Evolutionary conservation across 2,797 vertebrate genomes (phyloP), one percentile per base, ranked within the genome.

Genomic region (Poecilia gillii): DNA sequence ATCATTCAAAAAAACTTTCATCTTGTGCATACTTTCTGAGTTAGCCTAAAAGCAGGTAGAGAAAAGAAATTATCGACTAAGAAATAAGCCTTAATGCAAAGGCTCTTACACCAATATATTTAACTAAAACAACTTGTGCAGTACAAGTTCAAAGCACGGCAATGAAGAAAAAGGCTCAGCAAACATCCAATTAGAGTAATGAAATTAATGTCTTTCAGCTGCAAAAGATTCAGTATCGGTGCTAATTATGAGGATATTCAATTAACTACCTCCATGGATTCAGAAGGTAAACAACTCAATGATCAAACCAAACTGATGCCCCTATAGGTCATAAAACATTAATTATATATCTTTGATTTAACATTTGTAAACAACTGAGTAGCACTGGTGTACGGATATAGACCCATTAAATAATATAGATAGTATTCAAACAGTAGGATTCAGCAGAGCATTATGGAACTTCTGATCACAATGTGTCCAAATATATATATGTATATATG

Each of bases 191-290:
- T 72, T 68, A 85, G n/a, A 79, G n/a, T 47, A 71, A 53, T 12
- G 20, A 72, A 79, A 36, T 71, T 71, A 72, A 75, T 83, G 45
- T 78, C 46, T 80, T 84, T 81, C 74, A 77, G 46, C 31, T 25
- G 47, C 20, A 77, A 80, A 77, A 82, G 57, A 74, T 7, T 73
- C 64, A 3, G 25, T 47, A 13, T 53, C 16, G 43, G 1, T 73
- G 64, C 33, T 73, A 33, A 77, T 74, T 84, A 51, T 74, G 80
- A 16, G 36, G 33, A 33, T 64, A 47, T 57, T 84, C 16, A 80
- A 72, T 77, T 51, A 84, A 76, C 45, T 75, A 47, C 51, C 49
- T 68, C 14, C 45, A n/a, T 51, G 20, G 31, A 81, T 77, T 25
- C 74, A 78, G 20, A 39, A 41, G 49, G 46, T 25, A 62, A 71